These are phyloP conservation scores for Agrotis segetum DNA, from an alignment of 2,888 invertebrate species.

Conservation along the genomic window DNA sequence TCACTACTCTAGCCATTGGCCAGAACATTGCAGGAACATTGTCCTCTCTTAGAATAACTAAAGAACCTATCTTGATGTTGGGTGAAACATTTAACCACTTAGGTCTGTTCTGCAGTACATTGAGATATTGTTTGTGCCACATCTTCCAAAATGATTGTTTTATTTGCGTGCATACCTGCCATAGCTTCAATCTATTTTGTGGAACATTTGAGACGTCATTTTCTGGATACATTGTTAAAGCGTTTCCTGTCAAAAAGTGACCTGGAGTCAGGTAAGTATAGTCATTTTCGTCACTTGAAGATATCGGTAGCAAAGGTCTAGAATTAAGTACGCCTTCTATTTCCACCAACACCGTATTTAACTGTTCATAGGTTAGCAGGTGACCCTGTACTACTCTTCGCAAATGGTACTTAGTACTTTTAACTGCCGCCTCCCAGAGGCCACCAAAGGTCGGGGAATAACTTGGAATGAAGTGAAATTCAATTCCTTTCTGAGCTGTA, in stretches of 20 bases:
- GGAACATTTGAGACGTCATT: slow-evolving; percentile 1
- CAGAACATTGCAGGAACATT: neutral
- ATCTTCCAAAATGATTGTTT: neutral
- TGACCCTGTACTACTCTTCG: neutral
- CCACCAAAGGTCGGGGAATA: neutral
- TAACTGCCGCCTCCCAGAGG: neutral
- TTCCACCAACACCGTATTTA: slow-evolving; percentile 1
- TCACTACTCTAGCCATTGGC: slow-evolving; percentile 4
- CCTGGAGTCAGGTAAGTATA: neutral
- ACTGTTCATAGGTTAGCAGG: neutral
- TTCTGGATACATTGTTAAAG: neutral
- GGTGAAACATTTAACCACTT: neutral
- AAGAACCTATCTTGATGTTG: neutral
- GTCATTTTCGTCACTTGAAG: neutral
- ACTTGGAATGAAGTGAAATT: neutral
- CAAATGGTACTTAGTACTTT: neutral
- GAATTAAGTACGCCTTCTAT: neutral
- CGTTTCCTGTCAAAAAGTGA: neutral
- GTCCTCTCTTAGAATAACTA: neutral
- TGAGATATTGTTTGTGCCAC: neutral
- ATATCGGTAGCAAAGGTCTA: neutral
- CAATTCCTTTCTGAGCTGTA: neutral
- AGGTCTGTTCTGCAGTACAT: neutral
- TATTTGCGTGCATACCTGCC: neutral
- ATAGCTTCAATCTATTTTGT: neutral